Evolutionary conservation across 1,140 invertebrate genomes (phyloP), one percentile per base, ranked within the genome.

Genomic region (Drosophila setifemur): DNA sequence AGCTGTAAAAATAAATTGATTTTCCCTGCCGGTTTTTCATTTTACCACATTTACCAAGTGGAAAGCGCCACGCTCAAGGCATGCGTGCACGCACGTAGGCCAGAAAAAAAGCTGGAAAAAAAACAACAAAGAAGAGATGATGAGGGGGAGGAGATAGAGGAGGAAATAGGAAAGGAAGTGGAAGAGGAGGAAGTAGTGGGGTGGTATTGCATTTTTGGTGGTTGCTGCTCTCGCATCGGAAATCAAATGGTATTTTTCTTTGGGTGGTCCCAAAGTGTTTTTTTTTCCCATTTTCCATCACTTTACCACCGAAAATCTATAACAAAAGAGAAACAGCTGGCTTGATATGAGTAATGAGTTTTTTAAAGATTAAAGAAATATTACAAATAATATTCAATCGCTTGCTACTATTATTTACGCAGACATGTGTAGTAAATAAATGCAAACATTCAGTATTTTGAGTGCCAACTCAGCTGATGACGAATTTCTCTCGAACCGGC

Each of bases 381-480:
- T n/a, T n/a, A n/a, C n/a, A n/a, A n/a, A n/a, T n/a, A n/a, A n/a
- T n/a, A n/a, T n/a, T 23, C 40, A 43, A 25, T 72, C 39, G 19
- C 44, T 28, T 16, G 28, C 14, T 48, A 11, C 29, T 26, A 6
- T 28, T 6, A 3, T 28, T 8, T 8, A 8, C 26, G 6, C 9
- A 28, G 5, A 2, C 6, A 28, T 8, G 5, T 8, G 9, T 6
- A 8, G 2, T 28, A 8, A 3, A 28, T 28, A 28, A 28, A 3
- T 2, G 26, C n/a, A 28, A 28, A 28, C 29, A 31, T 8, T n/a
- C 3, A 1, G 29, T 31, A n/a, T 31, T 21, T 31, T 19, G 54
- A 55, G 43, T 85, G 74, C 64, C 79, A 85, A 37, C 79, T 86
- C 79, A 85, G 81, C 79, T 86, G 79, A 79, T 85, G 79, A 86